phyloP scores from a whole-genome alignment of 2,797 vertebrate genomes.

The Xiphophorus birchmanni region DNA sequence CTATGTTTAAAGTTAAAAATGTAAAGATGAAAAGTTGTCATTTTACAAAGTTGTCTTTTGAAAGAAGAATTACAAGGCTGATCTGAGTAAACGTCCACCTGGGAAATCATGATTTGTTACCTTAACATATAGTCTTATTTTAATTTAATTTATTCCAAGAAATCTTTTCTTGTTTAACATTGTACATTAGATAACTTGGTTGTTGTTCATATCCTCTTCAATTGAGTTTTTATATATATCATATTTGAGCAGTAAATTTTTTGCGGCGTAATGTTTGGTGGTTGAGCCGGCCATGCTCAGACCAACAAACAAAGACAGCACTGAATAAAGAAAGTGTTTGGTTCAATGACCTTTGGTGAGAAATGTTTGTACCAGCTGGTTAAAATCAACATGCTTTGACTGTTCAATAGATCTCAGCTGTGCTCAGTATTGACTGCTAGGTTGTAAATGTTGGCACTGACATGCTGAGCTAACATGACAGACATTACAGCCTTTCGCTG shows the following conservation, averaged over 20 bases:
- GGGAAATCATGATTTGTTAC: not conserved
- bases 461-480: not conserved
- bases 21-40: too few species aligned
- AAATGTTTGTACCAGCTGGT: not conserved
- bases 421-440: not conserved
- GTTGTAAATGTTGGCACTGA: constrained; percentile 3
- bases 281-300: not conserved
- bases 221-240: not conserved
- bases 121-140: too few species aligned
- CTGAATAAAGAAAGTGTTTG: not conserved
- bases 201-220: not conserved
- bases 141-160: not conserved
- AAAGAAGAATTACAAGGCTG: too few species aligned
- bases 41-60: too few species aligned
- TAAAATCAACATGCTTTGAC: not conserved
- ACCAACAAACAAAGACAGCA: not conserved
- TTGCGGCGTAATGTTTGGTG: not conserved
- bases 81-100: too few species aligned
- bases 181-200: not conserved
- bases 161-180: not conserved
- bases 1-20: too few species aligned
- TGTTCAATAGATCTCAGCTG: not conserved
- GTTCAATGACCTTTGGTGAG: not conserved
- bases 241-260: not conserved
- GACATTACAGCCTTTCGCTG: not conserved